A percentile compares a stretch with the other conserved stretches of the same genome.
Evolutionary conservation across 2,888 invertebrate species (phyloP).

Genomic region (Plebejus anna): DNA sequence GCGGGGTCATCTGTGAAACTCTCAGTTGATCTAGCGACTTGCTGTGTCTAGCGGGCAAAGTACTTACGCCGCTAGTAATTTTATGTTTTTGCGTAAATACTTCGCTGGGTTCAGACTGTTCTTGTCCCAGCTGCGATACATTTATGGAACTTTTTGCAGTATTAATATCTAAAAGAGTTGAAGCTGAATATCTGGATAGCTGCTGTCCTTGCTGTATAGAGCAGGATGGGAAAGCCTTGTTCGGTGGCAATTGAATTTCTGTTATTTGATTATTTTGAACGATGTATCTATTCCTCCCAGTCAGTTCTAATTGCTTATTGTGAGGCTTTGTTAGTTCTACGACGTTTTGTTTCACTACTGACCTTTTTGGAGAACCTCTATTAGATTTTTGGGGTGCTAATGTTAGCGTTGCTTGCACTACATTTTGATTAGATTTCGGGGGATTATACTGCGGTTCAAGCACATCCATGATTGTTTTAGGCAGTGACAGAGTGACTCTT

Average conservation of each 20-base stretch:
- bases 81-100: slow-evolving; percentile 62
- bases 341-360: slow-evolving; percentile 70
- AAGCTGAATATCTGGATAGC: slow-evolving; percentile 81
- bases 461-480: slow-evolving; percentile 74
- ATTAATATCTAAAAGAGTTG: slow-evolving; percentile 76
- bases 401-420: slow-evolving; percentile 83
- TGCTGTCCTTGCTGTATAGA: slow-evolving; percentile 70
- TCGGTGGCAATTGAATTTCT: slow-evolving; percentile 72
- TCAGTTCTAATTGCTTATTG: slow-evolving; percentile 71
- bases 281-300: slow-evolving; percentile 73
- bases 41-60: slow-evolving; percentile 86
- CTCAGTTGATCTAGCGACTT: slow-evolving; percentile 90
- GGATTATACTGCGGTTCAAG: slow-evolving; percentile 79
- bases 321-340: slow-evolving; percentile 63
- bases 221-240: slow-evolving; percentile 65
- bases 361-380: slow-evolving; percentile 68
- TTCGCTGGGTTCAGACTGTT: slow-evolving; percentile 57
- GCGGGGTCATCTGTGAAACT: slow-evolving; percentile 69
- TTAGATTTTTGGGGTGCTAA: slow-evolving; percentile 80
- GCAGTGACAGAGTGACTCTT: slow-evolving; percentile 74
- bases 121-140: slow-evolving; percentile 53
- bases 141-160: slow-evolving; percentile 54
- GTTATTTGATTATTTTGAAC: slow-evolving; percentile 77
- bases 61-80: slow-evolving; percentile 72
- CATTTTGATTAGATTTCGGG: slow-evolving; percentile 68